These are phyloP conservation scores for Amiota communis DNA, from an alignment of 2,888 invertebrate species.

Conservation along the genomic window DNA sequence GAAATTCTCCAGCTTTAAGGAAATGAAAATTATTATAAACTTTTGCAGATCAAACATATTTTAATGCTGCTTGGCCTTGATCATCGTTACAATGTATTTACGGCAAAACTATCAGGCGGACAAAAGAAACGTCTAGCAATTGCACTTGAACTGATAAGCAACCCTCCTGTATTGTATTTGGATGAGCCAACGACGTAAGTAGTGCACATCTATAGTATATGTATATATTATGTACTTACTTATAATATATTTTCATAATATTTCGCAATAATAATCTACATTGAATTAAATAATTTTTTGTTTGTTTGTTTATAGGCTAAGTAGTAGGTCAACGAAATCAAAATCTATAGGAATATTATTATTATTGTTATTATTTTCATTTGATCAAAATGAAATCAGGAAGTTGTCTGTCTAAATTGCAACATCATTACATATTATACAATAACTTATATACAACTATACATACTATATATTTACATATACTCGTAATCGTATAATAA, in stretches of 20 bases:
- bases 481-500: too few relatives aligned
- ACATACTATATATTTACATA: neutral
- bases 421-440: slow-evolving; percentile 1
- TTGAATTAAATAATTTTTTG: neutral
- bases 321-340: neutral
- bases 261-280: neutral
- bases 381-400: neutral
- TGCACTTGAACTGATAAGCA: slow-evolving; percentile 87
- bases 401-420: too few relatives aligned
- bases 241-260: slow-evolving; percentile 21
- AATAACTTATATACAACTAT: too few relatives aligned
- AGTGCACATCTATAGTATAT: slow-evolving; percentile 1
- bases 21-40: neutral
- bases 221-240: slow-evolving; percentile 9
- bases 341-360: too few relatives aligned
- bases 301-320: neutral
- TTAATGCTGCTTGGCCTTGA: slow-evolving; percentile 82
- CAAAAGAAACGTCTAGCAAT: slow-evolving; percentile 88
- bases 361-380: neutral
- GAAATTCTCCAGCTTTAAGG: neutral
- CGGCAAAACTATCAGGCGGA: slow-evolving; percentile 86
- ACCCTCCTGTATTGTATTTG: slow-evolving; percentile 89
- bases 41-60: slow-evolving; percentile 81
- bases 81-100: slow-evolving; percentile 80
- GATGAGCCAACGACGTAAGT: slow-evolving; percentile 90